Conservation (phyloP, 2,797 vertebrate species). For the Moxostoma hubbsi region DNA sequence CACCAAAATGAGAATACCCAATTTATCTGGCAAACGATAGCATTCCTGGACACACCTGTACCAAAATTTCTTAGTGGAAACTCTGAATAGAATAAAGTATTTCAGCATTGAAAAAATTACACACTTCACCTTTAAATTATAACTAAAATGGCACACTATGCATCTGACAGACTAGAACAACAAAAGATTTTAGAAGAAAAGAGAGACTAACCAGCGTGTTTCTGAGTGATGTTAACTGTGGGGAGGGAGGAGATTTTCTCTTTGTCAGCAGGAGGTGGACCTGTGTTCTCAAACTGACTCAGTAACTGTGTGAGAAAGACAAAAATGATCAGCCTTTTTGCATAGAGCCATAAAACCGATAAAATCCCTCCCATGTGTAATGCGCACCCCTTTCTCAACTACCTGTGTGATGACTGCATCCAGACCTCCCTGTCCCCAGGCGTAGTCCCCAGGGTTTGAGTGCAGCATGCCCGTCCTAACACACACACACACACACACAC, state of each 20-base stretch:
- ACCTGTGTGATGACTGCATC: conserved; percentile 98
- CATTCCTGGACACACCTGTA: no score
- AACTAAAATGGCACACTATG: background rate
- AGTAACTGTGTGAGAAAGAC: conserved; percentile 78
- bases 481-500: conserved; percentile 31
- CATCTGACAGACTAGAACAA: background rate
- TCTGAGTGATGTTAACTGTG: conserved; percentile 92
- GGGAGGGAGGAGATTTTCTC: conserved; percentile 95
- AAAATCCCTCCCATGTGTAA: background rate
- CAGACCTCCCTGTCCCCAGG: conserved; percentile 96
- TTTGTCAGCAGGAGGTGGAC: conserved; percentile 93
- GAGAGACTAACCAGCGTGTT: conserved; percentile 81
- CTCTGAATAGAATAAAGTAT: no score
- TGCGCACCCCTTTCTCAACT: background rate
- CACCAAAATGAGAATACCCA: no score
- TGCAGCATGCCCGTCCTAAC: conserved; percentile 94
- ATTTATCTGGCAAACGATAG: no score
- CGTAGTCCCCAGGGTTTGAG: conserved; percentile 96
- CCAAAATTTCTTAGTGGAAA: no score
- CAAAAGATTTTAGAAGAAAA: conserved; percentile 39
- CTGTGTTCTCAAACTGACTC: conserved; percentile 94
- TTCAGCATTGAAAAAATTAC: no score
- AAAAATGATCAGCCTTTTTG: conserved; percentile 14
- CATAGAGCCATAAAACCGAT: background rate
- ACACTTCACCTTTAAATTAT: background rate